Evolutionary conservation across 2,888 invertebrate species (phyloP).

Genomic region (Phaonia tiefii): DNA sequence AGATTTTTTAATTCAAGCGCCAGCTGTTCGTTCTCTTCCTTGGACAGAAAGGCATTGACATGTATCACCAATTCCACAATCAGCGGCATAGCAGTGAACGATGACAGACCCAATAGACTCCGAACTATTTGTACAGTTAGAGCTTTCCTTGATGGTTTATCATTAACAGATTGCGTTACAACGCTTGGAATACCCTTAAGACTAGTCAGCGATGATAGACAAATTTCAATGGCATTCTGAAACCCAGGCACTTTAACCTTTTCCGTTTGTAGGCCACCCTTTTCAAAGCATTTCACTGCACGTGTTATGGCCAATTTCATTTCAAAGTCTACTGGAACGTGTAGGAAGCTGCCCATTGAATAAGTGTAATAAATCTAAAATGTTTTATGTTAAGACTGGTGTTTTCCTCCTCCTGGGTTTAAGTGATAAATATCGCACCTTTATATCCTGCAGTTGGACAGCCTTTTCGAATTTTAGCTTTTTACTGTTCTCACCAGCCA

Average conservation of each 20-base stretch:
- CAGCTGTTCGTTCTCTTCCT: slow-evolving; percentile 68
- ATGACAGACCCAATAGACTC: slow-evolving; percentile 73
- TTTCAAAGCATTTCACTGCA: slow-evolving; percentile 75
- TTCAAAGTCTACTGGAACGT: slow-evolving; percentile 72
- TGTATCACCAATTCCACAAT: slow-evolving; percentile 73
- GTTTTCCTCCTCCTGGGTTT: no score
- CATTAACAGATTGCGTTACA: slow-evolving; percentile 70
- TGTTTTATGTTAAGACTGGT: no score
- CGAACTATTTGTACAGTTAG: slow-evolving; percentile 72
- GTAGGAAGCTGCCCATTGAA: slow-evolving; percentile 71
- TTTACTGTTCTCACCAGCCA: slow-evolving; percentile 82
- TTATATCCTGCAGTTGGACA: slow-evolving; percentile 81
- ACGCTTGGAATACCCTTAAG: slow-evolving; percentile 74
- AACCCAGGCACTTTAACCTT: slow-evolving; percentile 71
- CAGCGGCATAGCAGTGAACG: slow-evolving; percentile 75
- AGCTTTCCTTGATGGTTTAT: slow-evolving; percentile 63
- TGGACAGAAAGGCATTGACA: slow-evolving; percentile 70
- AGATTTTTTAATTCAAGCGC: slow-evolving; percentile 69
- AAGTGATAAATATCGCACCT: slow-evolving; percentile 77
- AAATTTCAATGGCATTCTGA: slow-evolving; percentile 59
- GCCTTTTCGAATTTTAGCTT: slow-evolving; percentile 81
- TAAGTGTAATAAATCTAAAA: slow-evolving; percentile 74
- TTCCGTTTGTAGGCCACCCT: slow-evolving; percentile 70
- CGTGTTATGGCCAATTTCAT: slow-evolving; percentile 73
- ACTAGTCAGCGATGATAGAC: slow-evolving; percentile 52